Conservation (phyloP, 1,140 invertebrate species). For the Drosophila ohnishii region DNA sequence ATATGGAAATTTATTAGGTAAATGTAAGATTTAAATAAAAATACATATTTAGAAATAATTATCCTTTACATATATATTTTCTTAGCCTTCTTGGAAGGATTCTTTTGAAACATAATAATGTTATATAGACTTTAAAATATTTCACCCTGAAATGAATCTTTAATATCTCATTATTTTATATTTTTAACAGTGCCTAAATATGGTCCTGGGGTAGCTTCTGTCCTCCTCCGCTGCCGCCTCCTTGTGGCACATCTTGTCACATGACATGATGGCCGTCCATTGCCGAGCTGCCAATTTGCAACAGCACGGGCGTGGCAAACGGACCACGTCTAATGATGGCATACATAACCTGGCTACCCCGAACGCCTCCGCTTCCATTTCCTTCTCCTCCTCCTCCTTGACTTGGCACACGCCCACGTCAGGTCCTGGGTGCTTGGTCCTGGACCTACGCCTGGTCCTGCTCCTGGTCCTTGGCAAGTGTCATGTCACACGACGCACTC, state of each 20-base stretch:
- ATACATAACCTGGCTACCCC: conserved; percentile 69
- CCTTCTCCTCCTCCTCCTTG: conserved; percentile 5
- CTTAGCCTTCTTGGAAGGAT: no score
- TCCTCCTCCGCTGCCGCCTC: not conserved
- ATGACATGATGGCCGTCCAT: conserved; percentile 71
- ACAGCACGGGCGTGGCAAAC: conserved; percentile 76
- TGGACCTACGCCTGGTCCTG: conserved; percentile 19
- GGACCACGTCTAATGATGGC: conserved; percentile 79
- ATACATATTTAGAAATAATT: not conserved
- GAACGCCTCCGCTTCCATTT: conserved; percentile 10
- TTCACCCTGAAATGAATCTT: no score
- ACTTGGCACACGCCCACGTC: conserved; percentile 31
- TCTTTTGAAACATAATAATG: no score
- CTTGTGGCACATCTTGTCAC: conserved; percentile 55
- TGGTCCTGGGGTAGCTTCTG: conserved; percentile 1
- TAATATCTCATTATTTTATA: not conserved
- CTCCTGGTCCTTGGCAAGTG: conserved; percentile 65
- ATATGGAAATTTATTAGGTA: no score
- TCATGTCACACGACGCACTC: conserved; percentile 78
- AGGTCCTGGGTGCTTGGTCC: conserved; percentile 26
- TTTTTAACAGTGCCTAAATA: conserved; percentile 11
- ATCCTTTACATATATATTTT: not conserved
- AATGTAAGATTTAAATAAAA: not conserved
- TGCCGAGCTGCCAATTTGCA: conserved; percentile 76
- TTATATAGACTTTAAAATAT: not conserved